A percentile compares a stretch with the other conserved stretches of the same genome.
phyloP scores from a whole-genome alignment of 2,797 vertebrate species.

The Crax fasciolata region DNA sequence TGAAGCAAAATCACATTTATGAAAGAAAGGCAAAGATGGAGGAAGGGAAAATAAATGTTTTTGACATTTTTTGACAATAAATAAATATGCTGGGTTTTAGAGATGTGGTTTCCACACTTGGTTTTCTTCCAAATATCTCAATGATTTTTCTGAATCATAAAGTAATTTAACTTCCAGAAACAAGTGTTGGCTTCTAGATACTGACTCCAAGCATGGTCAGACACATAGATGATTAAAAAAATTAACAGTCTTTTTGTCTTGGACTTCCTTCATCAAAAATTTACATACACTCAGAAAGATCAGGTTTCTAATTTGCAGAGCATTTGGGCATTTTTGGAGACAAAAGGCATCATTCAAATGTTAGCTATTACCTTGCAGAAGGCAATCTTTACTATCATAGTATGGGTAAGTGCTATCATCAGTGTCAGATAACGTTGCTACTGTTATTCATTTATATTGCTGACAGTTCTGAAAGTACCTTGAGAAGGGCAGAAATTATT shows the following conservation, averaged over 20 bases:
- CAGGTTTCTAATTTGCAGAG: constrained; percentile 25
- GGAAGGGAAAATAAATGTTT: not conserved
- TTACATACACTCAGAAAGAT: not conserved
- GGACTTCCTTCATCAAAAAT: not conserved
- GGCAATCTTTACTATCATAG: constrained; percentile 25
- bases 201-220: not conserved
- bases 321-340: constrained; percentile 1
- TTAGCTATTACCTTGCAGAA: constrained; percentile 14
- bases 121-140: not conserved
- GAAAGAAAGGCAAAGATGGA: not conserved
- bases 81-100: not conserved
- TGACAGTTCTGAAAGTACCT: constrained; percentile 37
- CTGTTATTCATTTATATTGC: constrained; percentile 27
- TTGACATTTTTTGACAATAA: not conserved
- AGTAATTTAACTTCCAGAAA: constrained; percentile 14
- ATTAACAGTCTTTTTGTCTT: not conserved
- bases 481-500: constrained; percentile 8
- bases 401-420: constrained; percentile 19
- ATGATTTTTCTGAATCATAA: not conserved
- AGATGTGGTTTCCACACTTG: not conserved
- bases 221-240: not conserved
- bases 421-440: not conserved
- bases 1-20: not conserved
- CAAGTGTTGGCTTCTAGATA: not conserved
- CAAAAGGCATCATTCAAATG: constrained; percentile 15